Percentiles rank a stretch among this genome's conserved stretches.
These are phyloP conservation scores for Neosalanx taihuensis DNA, from an alignment of 2,797 vertebrate genomes.

Conservation along the genomic window DNA sequence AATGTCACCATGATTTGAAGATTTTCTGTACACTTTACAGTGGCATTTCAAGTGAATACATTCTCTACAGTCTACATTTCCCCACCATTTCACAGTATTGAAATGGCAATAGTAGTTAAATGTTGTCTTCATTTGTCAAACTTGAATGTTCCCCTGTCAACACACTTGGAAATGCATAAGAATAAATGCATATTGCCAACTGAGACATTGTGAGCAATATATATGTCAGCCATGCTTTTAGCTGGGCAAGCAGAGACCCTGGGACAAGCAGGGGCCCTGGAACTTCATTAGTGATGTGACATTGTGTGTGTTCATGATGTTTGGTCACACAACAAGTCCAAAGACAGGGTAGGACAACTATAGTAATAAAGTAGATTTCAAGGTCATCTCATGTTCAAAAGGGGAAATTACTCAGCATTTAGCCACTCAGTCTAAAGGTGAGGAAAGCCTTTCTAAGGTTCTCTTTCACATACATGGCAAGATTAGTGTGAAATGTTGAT, in stretches of 20 bases:
- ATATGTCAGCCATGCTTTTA: conserved; percentile 32
- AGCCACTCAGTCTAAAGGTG: conserved; percentile 3
- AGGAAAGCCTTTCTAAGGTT: not conserved
- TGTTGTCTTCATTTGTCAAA: not conserved
- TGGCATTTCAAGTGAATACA: conserved; percentile 6
- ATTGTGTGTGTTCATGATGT: conserved; percentile 6
- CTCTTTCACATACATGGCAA: conserved; percentile 6
- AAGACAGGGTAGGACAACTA: not conserved
- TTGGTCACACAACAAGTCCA: conserved; percentile 2
- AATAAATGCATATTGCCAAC: not conserved
- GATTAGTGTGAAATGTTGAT: conserved; percentile 7
- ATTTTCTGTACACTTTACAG: conserved; percentile 13
- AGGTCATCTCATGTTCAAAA: conserved; percentile 34
- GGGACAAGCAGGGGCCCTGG: conserved; percentile 3
- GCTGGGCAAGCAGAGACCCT: conserved; percentile 8
- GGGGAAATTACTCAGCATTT: conserved; percentile 22
- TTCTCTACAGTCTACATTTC: too few species aligned
- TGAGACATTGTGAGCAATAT: conserved; percentile 13
- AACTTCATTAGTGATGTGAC: conserved; percentile 9
- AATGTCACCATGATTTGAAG: conserved; percentile 9
- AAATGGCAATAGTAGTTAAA: too few species aligned
- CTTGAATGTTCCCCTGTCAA: not conserved
- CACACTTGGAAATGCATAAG: not conserved
- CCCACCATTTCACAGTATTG: too few species aligned
- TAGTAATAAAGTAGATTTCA: conserved; percentile 14